A percentile compares a stretch with the other conserved stretches of the same genome.
Conservation (phyloP, 2,797 vertebrate genomes). For the Falco columbarius region DNA sequence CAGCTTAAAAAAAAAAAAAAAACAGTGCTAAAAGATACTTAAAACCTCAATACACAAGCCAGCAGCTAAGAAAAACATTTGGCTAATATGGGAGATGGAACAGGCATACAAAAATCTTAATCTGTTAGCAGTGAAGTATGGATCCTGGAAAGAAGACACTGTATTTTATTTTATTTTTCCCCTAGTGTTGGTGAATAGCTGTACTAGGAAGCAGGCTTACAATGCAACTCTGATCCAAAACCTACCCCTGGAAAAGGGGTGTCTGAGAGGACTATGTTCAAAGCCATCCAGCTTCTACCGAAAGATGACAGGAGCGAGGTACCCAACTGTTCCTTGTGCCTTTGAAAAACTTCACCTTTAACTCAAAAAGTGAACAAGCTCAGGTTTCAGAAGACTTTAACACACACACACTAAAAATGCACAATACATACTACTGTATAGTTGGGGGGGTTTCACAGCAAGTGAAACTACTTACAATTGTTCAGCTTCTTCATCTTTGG, state of each 20-base stretch:
- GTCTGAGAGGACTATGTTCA: neutral
- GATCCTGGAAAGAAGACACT: neutral
- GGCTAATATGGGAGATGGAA: neutral
- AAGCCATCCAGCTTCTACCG: neutral
- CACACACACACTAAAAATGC: neutral
- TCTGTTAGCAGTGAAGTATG: neutral
- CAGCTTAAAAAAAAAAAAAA: neutral
- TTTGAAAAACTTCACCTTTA: neutral
- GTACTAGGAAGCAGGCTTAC: neutral
- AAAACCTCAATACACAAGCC: neutral
- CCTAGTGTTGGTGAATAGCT: neutral
- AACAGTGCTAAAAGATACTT: neutral
- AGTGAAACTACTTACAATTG: neutral
- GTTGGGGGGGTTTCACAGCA: neutral
- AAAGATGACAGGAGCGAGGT: neutral
- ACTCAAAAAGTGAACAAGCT: neutral
- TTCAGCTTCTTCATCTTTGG: constrained; percentile 47
- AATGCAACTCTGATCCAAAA: neutral
- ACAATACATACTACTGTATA: neutral
- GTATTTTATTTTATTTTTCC: too few relatives aligned
- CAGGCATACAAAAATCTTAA: neutral
- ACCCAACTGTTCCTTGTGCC: neutral
- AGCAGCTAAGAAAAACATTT: neutral
- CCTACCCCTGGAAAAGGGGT: neutral
- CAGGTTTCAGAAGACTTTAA: neutral